Evolutionary conservation across 2,888 invertebrate genomes (phyloP).

Genomic region (Chymomyza caudatula): DNA sequence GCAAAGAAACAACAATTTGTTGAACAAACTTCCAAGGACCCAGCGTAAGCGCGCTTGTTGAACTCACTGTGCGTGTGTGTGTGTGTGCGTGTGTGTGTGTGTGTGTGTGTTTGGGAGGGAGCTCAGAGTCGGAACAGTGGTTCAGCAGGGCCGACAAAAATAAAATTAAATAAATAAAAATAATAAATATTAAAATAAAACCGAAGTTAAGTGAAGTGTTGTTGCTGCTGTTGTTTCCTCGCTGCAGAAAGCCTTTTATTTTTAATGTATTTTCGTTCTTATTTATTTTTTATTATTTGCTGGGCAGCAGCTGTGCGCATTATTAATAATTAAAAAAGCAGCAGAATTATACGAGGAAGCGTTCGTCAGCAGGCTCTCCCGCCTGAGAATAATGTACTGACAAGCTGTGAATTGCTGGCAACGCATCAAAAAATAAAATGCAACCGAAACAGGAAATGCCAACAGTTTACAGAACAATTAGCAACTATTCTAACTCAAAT

Average conservation of each 20-base stretch:
- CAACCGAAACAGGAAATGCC: conserved; percentile 41
- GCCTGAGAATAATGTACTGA: background rate
- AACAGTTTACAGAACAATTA: background rate
- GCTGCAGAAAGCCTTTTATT: conserved; percentile 42
- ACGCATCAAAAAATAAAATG: conserved; percentile 14
- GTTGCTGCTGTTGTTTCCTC: conserved; percentile 31
- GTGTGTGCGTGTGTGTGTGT: conserved; percentile 3
- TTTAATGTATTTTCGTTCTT: conserved; percentile 23
- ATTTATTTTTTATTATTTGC: conserved; percentile 41
- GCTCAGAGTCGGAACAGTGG: conserved; percentile 3
- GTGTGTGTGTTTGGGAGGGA: conserved; percentile 12
- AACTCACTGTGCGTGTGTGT: background rate
- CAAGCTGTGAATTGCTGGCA: background rate
- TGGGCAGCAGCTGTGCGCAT: conserved; percentile 57
- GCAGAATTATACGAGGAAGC: background rate
- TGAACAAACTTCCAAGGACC: background rate
- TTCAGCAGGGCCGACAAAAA: conserved; percentile 15
- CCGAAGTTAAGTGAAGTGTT: conserved; percentile 6
- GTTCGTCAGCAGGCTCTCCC: background rate
- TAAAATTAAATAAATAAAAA: conserved; percentile 70
- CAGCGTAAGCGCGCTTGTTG: background rate
- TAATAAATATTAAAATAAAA: conserved; percentile 63
- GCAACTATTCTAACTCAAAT: conserved; percentile 10
- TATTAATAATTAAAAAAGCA: conserved; percentile 57
- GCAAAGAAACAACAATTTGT: conserved; percentile 3